Evolutionary conservation across 2,888 invertebrate species (phyloP), one percentile per base, ranked within the genome.

Genomic region (Polyommatus iphigenia): DNA sequence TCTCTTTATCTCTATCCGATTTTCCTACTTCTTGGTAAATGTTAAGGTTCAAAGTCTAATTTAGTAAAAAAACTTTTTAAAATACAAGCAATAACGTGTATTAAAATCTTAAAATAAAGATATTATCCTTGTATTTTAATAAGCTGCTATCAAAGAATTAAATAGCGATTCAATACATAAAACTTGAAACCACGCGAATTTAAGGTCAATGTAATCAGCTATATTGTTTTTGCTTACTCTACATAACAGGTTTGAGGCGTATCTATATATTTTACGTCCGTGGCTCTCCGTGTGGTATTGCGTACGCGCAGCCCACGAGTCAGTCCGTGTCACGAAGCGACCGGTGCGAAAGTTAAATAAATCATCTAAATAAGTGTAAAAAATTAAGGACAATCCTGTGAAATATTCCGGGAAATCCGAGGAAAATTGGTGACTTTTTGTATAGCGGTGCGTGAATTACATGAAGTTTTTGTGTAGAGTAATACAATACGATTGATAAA

Each of bases 301-400:
- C 77, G 78, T 32, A 50, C 75, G 79, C 79, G 77, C 77, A 36
- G 77, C 59, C 6, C 36, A 75, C 62, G 62, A 54, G 67, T 78
- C 54, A 54, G 54, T 54, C 54, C 76, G 78, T 73, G 46, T 77
- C 62, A 75, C 54, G 46, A 41, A 73, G 46, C 59, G 8, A 59
- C 59, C 57, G 59, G 41, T 72, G 72, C 46, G 32, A 50, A 54
- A 75, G 24, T 75, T 46, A 24, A 10, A 24, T 20, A 72, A 73
- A 41, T 7, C 5, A 13, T 8, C 2, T 5, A 73, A 41, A 46
- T 73, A 46, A 41, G 10, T 41, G 6, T 46, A 73, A 24, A 41
- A 46, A 73, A 41, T 32, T 36, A 18, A 36, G n/a, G 8, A 71
- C 41, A 71, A 71, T 29, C 24, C 8, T 67, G 18, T 71, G 18